Base-by-base conservation (phyloP, 1,140 invertebrate species). In the Drosophila simulans region DNA sequence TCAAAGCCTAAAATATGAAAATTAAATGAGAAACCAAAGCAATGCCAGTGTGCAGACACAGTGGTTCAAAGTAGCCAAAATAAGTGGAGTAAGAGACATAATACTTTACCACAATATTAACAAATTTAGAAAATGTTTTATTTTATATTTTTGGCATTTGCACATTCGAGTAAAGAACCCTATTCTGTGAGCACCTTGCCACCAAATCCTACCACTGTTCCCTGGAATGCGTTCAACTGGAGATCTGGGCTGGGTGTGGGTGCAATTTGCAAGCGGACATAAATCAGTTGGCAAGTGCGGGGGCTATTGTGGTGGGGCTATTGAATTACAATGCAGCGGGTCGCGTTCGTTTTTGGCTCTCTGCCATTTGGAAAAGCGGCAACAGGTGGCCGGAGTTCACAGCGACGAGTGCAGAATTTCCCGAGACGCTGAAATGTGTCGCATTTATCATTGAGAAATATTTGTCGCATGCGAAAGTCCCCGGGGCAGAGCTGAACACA, bases 1-100 rank as follows among this genome's bases (percentile, higher is more conserved):
- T 90, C 85, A 89, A 84, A 90, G 85, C 77, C 70, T 90, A 82
- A 89, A 90, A 89, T 89, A 90, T 90, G 85, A 89, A 86, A 86
- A 86, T 86, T 86, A 88, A 88, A 86, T 88, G 82, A 79, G 84
- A 88, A 86, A 83, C 83, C 83, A 83, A 86, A 89, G 75, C 75
- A 86, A 46, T 62, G 75, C 65, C 48, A 31, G 69, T 68, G 63
- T 11, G 34, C 17, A 11, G 10, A 4, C 35, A 86, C 83, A 78
- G 83, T 88, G 83, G 78, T 53, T 49, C 45, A 20, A 48, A 15
- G 5, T 42, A 8, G 20, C 4, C 11, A 31, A 27, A 11, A 25
- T 15, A 20, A 13, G 0, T 27, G 5, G 27, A 3, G 11, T 17
- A 17, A 17, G 17, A 17, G 17, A 17, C 1, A 17, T 1, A 1